phyloP scores from a whole-genome alignment of 1,140 invertebrate genomes.

The Brachionus rubens region DNA sequence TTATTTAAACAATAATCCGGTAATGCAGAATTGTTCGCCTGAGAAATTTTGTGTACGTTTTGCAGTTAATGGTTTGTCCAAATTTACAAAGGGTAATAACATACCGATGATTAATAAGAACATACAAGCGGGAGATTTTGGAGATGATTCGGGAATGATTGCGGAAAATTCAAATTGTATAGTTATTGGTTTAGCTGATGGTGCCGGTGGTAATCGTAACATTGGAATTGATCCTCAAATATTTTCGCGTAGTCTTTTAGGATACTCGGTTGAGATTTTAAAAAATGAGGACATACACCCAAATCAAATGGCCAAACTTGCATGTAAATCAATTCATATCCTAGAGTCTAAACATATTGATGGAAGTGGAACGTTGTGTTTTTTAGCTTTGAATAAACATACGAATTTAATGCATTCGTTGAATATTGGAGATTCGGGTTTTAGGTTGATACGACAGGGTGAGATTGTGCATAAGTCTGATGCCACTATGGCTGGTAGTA shows the following conservation, averaged over 20 bases:
- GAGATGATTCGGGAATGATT: slow-evolving; percentile 45
- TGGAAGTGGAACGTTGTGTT: slow-evolving; percentile 45
- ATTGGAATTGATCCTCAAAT: slow-evolving; percentile 39
- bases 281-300: slow-evolving; percentile 15
- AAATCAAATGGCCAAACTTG: slow-evolving; percentile 28
- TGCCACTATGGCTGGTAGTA: slow-evolving; percentile 44
- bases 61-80: slow-evolving; percentile 31
- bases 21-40: background rate
- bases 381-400: slow-evolving; percentile 35
- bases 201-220: slow-evolving; percentile 45
- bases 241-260: slow-evolving; percentile 34
- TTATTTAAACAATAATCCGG: too few species aligned
- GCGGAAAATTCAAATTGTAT: slow-evolving; percentile 28
- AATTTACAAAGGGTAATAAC: slow-evolving; percentile 32
- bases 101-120: background rate
- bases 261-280: slow-evolving; percentile 25
- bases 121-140: slow-evolving; percentile 45
- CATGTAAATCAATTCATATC: slow-evolving; percentile 25
- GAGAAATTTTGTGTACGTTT: slow-evolving; percentile 23
- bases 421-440: slow-evolving; percentile 46
- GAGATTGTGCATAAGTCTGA: slow-evolving; percentile 28
- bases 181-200: slow-evolving; percentile 44
- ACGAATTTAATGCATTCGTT: slow-evolving; percentile 6
- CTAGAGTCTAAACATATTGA: slow-evolving; percentile 33
- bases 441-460: slow-evolving; percentile 19